These are phyloP conservation scores for Epinotia demarniana DNA, from an alignment of 2,888 invertebrate species.

Conservation along the genomic window DNA sequence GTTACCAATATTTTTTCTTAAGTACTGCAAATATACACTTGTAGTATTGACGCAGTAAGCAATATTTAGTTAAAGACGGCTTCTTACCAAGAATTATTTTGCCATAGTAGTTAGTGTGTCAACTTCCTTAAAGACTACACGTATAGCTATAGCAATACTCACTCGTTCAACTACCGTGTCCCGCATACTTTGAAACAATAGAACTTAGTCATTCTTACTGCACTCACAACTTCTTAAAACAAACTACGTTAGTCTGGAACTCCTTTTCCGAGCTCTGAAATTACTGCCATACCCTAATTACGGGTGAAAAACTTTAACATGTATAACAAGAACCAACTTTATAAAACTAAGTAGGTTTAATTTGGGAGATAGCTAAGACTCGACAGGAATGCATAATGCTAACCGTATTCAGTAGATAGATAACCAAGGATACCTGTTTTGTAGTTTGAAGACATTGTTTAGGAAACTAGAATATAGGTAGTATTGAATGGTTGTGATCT, in stretches of 20 bases:
- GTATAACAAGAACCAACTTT: conserved; percentile 1
- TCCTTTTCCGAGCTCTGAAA: conserved; percentile 5
- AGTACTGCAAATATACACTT: too few species aligned
- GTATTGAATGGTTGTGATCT: too few species aligned
- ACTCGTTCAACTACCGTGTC: background rate
- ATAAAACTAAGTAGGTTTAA: background rate
- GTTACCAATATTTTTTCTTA: too few species aligned
- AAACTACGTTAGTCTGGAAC: conserved; percentile 9
- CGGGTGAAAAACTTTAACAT: background rate
- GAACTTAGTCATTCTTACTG: conserved; percentile 24
- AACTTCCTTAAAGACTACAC: too few species aligned
- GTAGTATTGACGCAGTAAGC: too few species aligned
- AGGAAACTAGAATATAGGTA: too few species aligned
- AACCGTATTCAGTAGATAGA: too few species aligned
- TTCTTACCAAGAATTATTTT: too few species aligned
- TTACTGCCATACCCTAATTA: conserved; percentile 24
- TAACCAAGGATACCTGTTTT: too few species aligned
- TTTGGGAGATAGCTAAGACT: background rate
- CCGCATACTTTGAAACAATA: conserved; percentile 6
- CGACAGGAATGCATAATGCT: background rate
- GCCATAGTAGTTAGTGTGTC: too few species aligned
- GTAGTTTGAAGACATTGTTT: too few species aligned
- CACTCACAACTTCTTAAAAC: conserved; percentile 6
- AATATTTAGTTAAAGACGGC: too few species aligned
- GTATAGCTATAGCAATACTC: background rate